Evolutionary conservation across 2,797 vertebrate species (phyloP), one percentile per base, ranked within the genome.

Genomic region (Rhinella marina): DNA sequence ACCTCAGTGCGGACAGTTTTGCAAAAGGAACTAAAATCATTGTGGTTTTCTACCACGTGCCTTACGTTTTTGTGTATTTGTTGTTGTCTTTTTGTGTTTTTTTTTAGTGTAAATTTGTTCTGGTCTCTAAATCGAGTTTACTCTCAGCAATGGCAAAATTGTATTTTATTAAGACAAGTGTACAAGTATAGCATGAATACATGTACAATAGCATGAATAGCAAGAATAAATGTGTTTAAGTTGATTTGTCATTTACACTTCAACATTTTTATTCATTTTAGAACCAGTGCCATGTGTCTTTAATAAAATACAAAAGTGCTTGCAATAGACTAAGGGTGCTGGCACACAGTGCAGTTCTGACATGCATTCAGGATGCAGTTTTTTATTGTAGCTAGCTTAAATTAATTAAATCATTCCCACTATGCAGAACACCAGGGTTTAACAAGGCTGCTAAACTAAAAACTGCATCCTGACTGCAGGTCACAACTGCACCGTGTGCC

Each of bases 211-310:
- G 32, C 61, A 61, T n/a, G 32, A 32, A 32, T n/a, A n/a, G 50
- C 64, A 23, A 29, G 23, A 73, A 57, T 21, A 19, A 17, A 29
- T 32, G 66, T 73, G 68, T 29, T 57, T 84, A 59, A 57, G 9
- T 54, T 17, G 25, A 32, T 70, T 70, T 83, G 64, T 56, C 70
- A 61, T 73, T 84, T 84, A 68, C 66, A 84, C 57, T 73, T 27
- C 17, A 54, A 5, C 23, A 56, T 25, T 7, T 77, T 77, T 25
- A 77, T 27, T 56, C 14, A 25, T 2, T 13, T 57, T 57, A 1
- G 50, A 29, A 16, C 25, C 52, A 56, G 29, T 79, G 14, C 14
- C 76, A 79, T 54, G 25, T 79, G 52, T 27, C 23, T 79, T 76
- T 76, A 23, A 68, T 27, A 12, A 29, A 68, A 29, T n/a, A 64